Evolutionary conservation across 2,888 invertebrate species (phyloP).

Genomic region (Galeopsomyia nigrocyanea): DNA sequence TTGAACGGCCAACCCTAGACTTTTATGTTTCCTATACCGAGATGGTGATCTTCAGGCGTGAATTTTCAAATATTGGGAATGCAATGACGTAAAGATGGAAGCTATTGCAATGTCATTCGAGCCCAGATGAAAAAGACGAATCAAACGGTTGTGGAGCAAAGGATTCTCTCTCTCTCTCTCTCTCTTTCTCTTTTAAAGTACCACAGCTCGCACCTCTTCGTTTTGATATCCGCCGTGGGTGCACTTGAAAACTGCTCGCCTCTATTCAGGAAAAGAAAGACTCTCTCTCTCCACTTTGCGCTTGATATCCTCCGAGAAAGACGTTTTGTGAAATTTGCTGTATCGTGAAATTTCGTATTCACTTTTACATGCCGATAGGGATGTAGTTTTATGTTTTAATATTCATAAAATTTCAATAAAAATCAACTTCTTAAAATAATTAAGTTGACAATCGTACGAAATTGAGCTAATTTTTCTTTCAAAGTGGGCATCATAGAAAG

Average conservation of each 20-base stretch:
- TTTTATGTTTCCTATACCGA: neutral
- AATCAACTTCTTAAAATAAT: no score
- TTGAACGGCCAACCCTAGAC: neutral
- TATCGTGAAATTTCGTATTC: slow-evolving; percentile 13
- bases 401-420: neutral
- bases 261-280: slow-evolving; percentile 3
- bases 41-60: neutral
- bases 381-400: slow-evolving; percentile 5
- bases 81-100: slow-evolving; percentile 31
- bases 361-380: slow-evolving; percentile 8
- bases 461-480: no score
- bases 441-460: no score
- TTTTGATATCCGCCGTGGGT: slow-evolving; percentile 34
- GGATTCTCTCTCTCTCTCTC: slow-evolving; percentile 17
- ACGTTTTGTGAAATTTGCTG: neutral
- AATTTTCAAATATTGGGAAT: slow-evolving; percentile 36
- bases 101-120: neutral
- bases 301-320: slow-evolving; percentile 12
- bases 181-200: neutral
- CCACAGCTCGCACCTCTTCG: no score
- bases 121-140: slow-evolving; percentile 33
- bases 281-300: neutral
- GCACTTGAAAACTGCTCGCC: slow-evolving; percentile 11
- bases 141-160: slow-evolving; percentile 8
- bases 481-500: no score